Base-by-base conservation (phyloP, 2,113 vertebrate species). In the Cynoglossus semilaevis region DNA sequence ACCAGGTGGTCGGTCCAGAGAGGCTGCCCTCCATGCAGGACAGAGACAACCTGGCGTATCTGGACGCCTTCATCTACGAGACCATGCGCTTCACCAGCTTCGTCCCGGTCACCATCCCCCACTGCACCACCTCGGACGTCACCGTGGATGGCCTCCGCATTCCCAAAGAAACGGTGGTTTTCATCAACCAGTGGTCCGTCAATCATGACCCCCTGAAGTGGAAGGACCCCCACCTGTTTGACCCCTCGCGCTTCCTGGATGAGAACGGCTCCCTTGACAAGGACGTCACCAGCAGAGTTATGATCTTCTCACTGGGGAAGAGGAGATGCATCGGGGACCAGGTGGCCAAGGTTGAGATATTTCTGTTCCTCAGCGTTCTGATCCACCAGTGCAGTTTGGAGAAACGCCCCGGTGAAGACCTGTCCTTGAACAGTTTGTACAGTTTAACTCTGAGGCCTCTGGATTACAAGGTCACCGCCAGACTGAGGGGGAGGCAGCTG, bases 131-230 rank as follows among this genome's bases (percentile, higher is more conserved):
- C 0, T 72, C 89, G 0, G 90, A 93, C 1, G 92, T 93, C 53
- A 88, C 88, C 8, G 89, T 95, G 0, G 88, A 91, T 15, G 93
- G 92, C 54, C 87, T 93, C 74, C 84, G 81, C 88, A 93, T 95
- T 79, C 92, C 92, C 58, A 91, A 91, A 73, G 91, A 92, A 85
- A 95, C 92, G 0, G 91, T 94, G 42, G 88, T 94, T 54, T 95
- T 95, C 74, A 77, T 95, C 76, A 95, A 95, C 75, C 93, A 95
- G 81, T 94, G 93, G 92, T 95, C 93, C 0, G 93, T 93, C 77
- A 95, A 95, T 79, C 92, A 94, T 0, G 93, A 95, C 74, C 41
- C 79, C 3, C 19, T 68, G 53, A 93, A 90, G 69, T 95, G 93
- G 93, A 88, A 81, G 3, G 89, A 95, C 36, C 92, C 93, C 0